Evolutionary conservation across 1,140 invertebrate species (phyloP), one percentile per base, ranked within the genome.

Genomic region (Zeugodacus cucurbitae): DNA sequence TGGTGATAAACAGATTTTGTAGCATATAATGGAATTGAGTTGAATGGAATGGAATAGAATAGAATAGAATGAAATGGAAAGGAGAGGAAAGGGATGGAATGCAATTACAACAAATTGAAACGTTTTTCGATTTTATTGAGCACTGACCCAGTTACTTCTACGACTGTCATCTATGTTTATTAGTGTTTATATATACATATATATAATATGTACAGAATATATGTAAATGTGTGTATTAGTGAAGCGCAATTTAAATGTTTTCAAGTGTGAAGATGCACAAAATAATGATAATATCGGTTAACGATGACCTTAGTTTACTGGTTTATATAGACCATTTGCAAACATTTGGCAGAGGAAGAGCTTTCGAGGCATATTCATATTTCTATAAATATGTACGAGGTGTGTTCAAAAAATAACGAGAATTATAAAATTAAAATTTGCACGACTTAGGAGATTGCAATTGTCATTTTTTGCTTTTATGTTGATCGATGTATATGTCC

Each of bases 111-210:
- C 57, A 34, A 86, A 64, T 87, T 87, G 86, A 87, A 41, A 29
- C n/a, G 82, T 57, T 86, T 86, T 90, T 87, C 32, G 82, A n/a
- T 57, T 86, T 90, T 86, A 91, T 90, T 91, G 89, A 87, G 74
- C 89, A 88, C 41, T 91, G 91, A 89, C 90, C 90, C 88, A 90
- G 88, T 90, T 89, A 88, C n/a, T 32, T 87, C 29, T 48, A 32
- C 10, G 74, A 17, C 14, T 54, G 48, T 17, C 11, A 17, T 54
- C 48, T 17, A 17, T 54, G 48, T 14, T 54, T 54, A 54, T 54
- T 54, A n/a, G 34, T 41, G 29, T 11, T 17, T 32, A 32, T 22
- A 82, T 41, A 17, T 22, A 22, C 26, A 26, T 54, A 17, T 5
- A 34, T 32, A 62, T n/a, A 62, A 20, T n/a, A 62, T n/a, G n/a